phyloP scores from a whole-genome alignment of 2,888 invertebrate species.

The Drosophila colorata region DNA sequence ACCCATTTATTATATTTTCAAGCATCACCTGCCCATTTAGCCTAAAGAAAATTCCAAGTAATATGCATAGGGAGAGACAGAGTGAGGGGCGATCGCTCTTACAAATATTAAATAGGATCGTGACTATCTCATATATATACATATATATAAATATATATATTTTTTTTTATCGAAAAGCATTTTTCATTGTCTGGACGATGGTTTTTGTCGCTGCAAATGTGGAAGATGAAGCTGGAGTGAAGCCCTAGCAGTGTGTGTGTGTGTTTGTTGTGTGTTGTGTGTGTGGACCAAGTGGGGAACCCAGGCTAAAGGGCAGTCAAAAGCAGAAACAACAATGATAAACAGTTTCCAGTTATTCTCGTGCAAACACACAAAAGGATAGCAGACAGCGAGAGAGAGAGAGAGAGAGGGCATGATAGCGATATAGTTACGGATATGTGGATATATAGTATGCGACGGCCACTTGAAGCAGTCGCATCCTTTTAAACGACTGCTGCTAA shows the following conservation, averaged over 20 bases:
- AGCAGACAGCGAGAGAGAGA: slow-evolving; percentile 22
- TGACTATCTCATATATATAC: slow-evolving; percentile 48
- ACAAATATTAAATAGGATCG: slow-evolving; percentile 51
- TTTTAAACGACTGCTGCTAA: slow-evolving; percentile 74
- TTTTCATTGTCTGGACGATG: slow-evolving; percentile 61
- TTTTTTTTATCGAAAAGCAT: slow-evolving; percentile 44
- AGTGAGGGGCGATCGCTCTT: neutral
- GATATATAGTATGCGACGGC: slow-evolving; percentile 37
- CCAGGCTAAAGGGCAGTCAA: slow-evolving; percentile 40
- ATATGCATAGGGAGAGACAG: slow-evolving; percentile 13
- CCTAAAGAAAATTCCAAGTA: slow-evolving; percentile 66
- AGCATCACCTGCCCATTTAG: slow-evolving; percentile 65
- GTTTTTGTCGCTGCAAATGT: slow-evolving; percentile 48
- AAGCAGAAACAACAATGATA: slow-evolving; percentile 76
- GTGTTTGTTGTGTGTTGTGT: slow-evolving; percentile 4
- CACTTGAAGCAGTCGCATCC: slow-evolving; percentile 73
- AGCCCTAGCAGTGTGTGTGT: slow-evolving; percentile 37
- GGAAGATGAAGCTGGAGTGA: slow-evolving; percentile 42
- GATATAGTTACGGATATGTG: slow-evolving; percentile 41
- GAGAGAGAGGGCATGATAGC: slow-evolving; percentile 2
- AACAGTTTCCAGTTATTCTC: slow-evolving; percentile 76
- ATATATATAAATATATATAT: too few relatives aligned
- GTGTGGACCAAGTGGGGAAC: slow-evolving; percentile 35
- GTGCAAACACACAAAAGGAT: slow-evolving; percentile 70
- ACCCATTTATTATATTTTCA: slow-evolving; percentile 58